Evolutionary conservation across 2,797 vertebrate genomes (phyloP).

Genomic region (Mallotus villosus): DNA sequence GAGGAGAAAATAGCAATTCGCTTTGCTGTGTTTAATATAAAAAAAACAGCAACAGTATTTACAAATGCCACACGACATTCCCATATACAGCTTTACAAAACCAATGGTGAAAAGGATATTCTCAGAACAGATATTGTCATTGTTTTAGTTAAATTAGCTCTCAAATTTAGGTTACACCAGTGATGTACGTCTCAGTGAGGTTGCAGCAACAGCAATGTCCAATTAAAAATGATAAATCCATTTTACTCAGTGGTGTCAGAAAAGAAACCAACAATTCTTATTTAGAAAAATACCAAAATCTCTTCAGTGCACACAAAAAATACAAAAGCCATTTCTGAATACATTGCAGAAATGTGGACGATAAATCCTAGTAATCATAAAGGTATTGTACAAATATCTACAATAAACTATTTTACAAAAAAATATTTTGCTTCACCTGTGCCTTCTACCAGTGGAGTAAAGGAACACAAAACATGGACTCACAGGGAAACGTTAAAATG

Average conservation of each 20-base stretch:
- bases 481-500: conserved; percentile 46
- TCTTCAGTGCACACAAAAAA: conserved; percentile 79
- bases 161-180: conserved; percentile 46
- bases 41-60: conserved; percentile 71
- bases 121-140: conserved; percentile 30
- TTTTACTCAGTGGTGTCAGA: conserved; percentile 51
- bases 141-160: conserved; percentile 8
- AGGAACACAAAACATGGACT: conserved; percentile 46
- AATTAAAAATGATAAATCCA: conserved; percentile 50
- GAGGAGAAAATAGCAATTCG: conserved; percentile 3
- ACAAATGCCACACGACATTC: conserved; percentile 66
- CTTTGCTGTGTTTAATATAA: conserved; percentile 75
- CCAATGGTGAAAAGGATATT: conserved; percentile 59
- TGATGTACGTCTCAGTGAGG: conserved; percentile 49
- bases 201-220: conserved; percentile 60
- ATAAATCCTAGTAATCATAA: conserved; percentile 72
- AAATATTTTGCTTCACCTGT: conserved; percentile 64
- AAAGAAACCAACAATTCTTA: conserved; percentile 43
- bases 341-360: conserved; percentile 71
- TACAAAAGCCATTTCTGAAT: conserved; percentile 84
- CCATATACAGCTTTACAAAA: conserved; percentile 75
- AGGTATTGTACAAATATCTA: conserved; percentile 81
- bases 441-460: conserved; percentile 53
- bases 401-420: conserved; percentile 76
- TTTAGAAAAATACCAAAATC: conserved; percentile 84